Conservation (phyloP, 2,113 vertebrate genomes). For the Trogon surrucura region DNA sequence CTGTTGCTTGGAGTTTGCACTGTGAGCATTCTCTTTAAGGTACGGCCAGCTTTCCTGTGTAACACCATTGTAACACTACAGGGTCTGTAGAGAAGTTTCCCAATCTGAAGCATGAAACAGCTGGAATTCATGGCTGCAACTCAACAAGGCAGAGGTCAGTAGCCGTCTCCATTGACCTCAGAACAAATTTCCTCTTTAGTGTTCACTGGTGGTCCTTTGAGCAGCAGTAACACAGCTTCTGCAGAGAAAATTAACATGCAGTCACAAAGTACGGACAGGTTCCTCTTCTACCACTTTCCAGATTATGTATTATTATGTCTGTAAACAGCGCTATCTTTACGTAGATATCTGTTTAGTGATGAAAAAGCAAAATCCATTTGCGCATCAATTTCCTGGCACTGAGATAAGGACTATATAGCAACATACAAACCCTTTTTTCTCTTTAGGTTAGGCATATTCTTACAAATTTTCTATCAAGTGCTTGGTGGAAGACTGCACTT, state of each 20-base stretch:
- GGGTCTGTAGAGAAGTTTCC: neutral
- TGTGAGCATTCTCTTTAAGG: neutral
- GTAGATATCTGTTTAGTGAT: neutral
- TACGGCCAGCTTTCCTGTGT: neutral
- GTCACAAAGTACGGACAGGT: neutral
- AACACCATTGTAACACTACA: fast-evolving
- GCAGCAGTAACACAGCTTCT: neutral
- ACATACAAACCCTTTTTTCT: neutral
- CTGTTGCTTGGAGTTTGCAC: neutral
- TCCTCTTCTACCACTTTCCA: neutral
- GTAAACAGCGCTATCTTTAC: neutral
- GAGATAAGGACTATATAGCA: neutral
- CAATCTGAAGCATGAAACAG: neutral
- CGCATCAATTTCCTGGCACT: neutral
- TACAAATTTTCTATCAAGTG: neutral
- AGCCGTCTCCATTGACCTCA: neutral
- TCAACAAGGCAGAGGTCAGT: neutral
- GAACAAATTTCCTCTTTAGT: neutral
- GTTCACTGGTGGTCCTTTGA: neutral
- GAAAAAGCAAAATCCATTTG: neutral
- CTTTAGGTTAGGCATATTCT: neutral
- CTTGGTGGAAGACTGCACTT: neutral
- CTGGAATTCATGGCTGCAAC: neutral
- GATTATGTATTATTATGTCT: neutral
- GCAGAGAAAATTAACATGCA: neutral